These are phyloP conservation scores for Cuniculus paca DNA, from an alignment of 2,797 vertebrate genomes.

Conservation along the genomic window DNA sequence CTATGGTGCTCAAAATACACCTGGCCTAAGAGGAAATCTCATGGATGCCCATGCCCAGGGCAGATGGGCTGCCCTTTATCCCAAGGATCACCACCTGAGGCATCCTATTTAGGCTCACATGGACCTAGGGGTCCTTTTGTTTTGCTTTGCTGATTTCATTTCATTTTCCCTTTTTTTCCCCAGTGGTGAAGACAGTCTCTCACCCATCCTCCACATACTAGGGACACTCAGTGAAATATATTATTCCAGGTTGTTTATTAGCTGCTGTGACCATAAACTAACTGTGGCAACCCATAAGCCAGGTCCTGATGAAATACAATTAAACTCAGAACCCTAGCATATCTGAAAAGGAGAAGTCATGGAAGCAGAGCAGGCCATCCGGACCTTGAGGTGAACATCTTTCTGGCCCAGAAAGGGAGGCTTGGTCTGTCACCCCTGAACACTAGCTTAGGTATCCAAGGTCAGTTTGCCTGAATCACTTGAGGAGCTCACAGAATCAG, in stretches of 20 bases:
- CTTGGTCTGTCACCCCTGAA: accelerated
- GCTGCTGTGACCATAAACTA: not conserved
- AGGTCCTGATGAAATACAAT: not conserved
- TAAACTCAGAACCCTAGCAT: not conserved
- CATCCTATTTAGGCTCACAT: accelerated
- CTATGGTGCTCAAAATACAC: not conserved
- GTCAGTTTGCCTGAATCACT: not conserved
- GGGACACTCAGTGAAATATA: not conserved
- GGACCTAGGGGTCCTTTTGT: accelerated
- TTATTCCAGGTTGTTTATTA: not conserved
- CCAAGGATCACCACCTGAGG: accelerated
- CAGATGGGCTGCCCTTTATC: not conserved
- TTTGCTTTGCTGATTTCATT: not conserved
- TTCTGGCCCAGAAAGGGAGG: accelerated
- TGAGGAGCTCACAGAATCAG: not conserved
- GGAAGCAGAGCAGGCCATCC: too few relatives aligned
- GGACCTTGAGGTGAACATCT: not conserved
- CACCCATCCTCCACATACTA: too few relatives aligned
- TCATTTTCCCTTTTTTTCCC: not conserved
- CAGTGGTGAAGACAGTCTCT: not conserved
- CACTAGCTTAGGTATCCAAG: not conserved
- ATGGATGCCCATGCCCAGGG: accelerated
- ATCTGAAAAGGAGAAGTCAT: not conserved
- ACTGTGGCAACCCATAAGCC: not conserved
- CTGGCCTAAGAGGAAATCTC: not conserved